Percentiles rank a stretch among this genome's conserved stretches.
Conservation (phyloP, 1,140 invertebrate genomes). For the Araneus ventricosus region DNA sequence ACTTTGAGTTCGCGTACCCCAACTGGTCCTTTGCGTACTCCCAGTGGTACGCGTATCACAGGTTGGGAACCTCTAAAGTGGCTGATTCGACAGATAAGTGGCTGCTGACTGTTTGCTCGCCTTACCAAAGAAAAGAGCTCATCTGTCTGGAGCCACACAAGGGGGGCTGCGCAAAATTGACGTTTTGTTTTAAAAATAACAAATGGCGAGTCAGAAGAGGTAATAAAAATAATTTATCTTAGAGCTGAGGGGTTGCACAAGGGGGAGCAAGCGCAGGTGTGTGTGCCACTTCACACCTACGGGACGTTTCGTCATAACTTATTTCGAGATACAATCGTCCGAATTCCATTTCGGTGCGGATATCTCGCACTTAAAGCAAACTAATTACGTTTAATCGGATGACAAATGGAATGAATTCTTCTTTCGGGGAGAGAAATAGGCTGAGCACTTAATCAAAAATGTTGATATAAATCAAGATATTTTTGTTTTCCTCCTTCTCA, state of each 20-base stretch:
- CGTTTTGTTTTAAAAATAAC: slow-evolving; percentile 20
- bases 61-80: too few species aligned
- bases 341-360: slow-evolving; percentile 1
- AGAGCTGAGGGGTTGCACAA: not conserved
- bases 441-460: slow-evolving; percentile 15
- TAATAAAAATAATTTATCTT: slow-evolving; percentile 21
- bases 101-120: not conserved
- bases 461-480: slow-evolving; percentile 17
- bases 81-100: too few species aligned
- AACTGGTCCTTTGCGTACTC: too few species aligned
- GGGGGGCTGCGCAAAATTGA: not conserved
- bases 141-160: not conserved
- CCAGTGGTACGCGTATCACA: too few species aligned
- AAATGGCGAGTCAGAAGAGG: slow-evolving; percentile 4
- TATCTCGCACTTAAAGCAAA: slow-evolving; percentile 4
- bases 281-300: not conserved
- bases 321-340: slow-evolving; percentile 25
- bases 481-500: not conserved
- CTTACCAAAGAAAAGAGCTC: not conserved
- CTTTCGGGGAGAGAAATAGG: not conserved
- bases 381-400: slow-evolving; percentile 37
- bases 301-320: slow-evolving; percentile 32
- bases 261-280: slow-evolving; percentile 19
- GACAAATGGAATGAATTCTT: slow-evolving; percentile 13
- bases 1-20: too few species aligned